These are phyloP conservation scores for Campopleginae sp. DNA, from an alignment of 2,888 invertebrate species.

Conservation along the genomic window DNA sequence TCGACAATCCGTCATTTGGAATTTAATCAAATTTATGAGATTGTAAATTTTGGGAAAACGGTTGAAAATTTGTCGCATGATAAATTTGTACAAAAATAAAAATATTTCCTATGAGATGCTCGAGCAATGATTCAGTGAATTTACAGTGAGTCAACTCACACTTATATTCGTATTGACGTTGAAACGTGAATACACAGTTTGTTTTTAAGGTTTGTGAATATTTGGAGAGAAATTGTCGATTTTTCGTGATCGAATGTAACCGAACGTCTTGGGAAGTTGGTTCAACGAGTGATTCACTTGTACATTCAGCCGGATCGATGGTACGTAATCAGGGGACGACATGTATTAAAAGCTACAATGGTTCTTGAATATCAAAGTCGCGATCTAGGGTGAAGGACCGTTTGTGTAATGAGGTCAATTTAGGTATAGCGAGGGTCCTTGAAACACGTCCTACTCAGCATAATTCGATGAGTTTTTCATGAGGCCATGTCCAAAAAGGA, in stretches of 20 bases:
- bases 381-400: constrained; percentile 19
- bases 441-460: background rate
- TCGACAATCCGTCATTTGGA: background rate
- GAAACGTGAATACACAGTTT: background rate
- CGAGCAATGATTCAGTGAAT: background rate
- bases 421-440: background rate
- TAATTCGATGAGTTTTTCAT: background rate
- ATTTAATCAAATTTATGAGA: background rate
- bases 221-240: background rate
- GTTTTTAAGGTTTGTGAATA: background rate
- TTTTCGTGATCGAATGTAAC: background rate
- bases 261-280: background rate
- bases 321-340: background rate
- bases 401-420: constrained; percentile 2
- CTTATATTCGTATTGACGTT: background rate
- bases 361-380: constrained; percentile 9
- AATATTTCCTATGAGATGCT: background rate
- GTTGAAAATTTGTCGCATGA: background rate
- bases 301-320: constrained; percentile 22
- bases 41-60: background rate
- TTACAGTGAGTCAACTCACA: background rate
- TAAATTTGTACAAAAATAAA: background rate
- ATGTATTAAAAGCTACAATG: constrained; percentile 16
- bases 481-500: background rate
- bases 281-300: background rate